Conservation (phyloP, 2,888 invertebrate genomes). For the Drosophila stalkeri region DNA sequence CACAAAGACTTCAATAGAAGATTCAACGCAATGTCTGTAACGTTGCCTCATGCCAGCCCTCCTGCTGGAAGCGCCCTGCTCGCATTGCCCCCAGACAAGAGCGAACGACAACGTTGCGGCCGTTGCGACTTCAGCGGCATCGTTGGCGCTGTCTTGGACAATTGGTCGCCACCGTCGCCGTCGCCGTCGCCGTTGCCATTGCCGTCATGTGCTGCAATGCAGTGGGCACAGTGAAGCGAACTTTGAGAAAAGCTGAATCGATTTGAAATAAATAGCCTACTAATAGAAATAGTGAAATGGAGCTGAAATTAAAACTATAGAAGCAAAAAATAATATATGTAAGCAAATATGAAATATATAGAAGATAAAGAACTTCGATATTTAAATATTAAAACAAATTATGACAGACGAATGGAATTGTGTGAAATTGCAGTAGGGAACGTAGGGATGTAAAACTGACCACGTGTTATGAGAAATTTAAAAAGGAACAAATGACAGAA, state of each 20-base stretch:
- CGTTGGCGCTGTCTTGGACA: slow-evolving; percentile 69
- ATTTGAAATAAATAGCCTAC: background rate
- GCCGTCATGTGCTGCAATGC: slow-evolving; percentile 57
- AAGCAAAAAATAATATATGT: background rate
- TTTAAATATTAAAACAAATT: background rate
- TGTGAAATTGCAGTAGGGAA: background rate
- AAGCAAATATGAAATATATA: background rate
- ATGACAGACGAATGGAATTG: background rate
- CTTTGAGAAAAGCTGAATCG: background rate
- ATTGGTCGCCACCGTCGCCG: slow-evolving; percentile 68
- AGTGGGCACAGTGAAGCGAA: slow-evolving; percentile 44
- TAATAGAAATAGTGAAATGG: background rate
- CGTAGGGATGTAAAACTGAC: too few relatives aligned
- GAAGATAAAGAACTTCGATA: background rate
- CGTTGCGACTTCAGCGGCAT: slow-evolving; percentile 46
- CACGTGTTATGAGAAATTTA: too few relatives aligned
- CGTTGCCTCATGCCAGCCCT: slow-evolving; percentile 4
- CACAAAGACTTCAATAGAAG: slow-evolving; percentile 63
- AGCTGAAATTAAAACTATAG: background rate
- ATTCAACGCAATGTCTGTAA: slow-evolving; percentile 66
- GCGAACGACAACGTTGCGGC: slow-evolving; percentile 39
- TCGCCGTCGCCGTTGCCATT: slow-evolving; percentile 40
- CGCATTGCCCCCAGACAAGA: slow-evolving; percentile 31
- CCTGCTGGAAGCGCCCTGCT: slow-evolving; percentile 26
- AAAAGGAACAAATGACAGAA: background rate